Evolutionary conservation across 2,888 invertebrate genomes (phyloP).

Genomic region (Adelognathus sp.): DNA sequence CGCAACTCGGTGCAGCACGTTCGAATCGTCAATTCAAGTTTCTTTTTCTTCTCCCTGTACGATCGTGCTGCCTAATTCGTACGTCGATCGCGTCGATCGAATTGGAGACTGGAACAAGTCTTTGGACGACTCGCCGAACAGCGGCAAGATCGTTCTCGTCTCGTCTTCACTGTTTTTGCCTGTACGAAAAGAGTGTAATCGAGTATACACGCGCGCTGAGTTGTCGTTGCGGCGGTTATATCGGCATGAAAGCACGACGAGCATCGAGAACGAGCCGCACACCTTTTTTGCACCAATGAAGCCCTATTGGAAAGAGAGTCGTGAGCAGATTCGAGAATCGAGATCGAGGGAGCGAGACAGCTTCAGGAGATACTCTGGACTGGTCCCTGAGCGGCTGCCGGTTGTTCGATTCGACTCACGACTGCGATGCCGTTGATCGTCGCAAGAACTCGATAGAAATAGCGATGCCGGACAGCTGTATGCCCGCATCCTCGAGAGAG

Average conservation of each 20-base stretch:
- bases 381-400: neutral
- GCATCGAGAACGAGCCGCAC: slow-evolving; percentile 51
- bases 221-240: slow-evolving; percentile 11
- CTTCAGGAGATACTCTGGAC: slow-evolving; percentile 15
- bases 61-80: slow-evolving; percentile 54
- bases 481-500: slow-evolving; percentile 1
- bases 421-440: slow-evolving; percentile 28
- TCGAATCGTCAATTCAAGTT: slow-evolving; percentile 15
- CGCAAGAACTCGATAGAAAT: slow-evolving; percentile 62
- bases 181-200: slow-evolving; percentile 41
- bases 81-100: slow-evolving; percentile 59
- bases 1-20: neutral
- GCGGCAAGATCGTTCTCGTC: neutral
- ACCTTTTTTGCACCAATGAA: slow-evolving; percentile 76
- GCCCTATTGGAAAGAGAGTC: slow-evolving; percentile 73
- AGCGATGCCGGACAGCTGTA: slow-evolving; percentile 61
- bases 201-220: slow-evolving; percentile 14
- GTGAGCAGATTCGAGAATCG: slow-evolving; percentile 72
- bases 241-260: slow-evolving; percentile 32
- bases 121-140: neutral
- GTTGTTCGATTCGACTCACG: slow-evolving; percentile 37
- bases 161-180: slow-evolving; percentile 1
- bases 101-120: slow-evolving; percentile 38
- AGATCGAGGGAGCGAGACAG: slow-evolving; percentile 45
- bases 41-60: neutral